Base-by-base conservation (phyloP, 1,140 invertebrate genomes). In the Andricus grossulariae region DNA sequence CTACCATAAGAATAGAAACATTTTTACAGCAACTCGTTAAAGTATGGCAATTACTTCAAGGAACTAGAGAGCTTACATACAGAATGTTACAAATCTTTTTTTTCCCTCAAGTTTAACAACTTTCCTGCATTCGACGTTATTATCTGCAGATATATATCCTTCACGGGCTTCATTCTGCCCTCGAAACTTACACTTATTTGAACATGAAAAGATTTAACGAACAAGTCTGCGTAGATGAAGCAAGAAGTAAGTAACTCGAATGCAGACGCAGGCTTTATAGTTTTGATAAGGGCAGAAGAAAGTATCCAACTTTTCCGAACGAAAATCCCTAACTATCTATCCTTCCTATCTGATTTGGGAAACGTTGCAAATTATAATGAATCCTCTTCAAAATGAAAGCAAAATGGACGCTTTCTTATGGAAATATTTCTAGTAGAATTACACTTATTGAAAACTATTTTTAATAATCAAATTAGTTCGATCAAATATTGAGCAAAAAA, bases 191-290 rank as follows among this genome's bases (percentile, higher is more conserved):
- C 13, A 55, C 8, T 55, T 13, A 21, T 21, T 55, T 19, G 8
- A 18, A 55, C 54, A 55, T 55, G 54, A 19, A 55, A 55, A 55
- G 54, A 55, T 55, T 55, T 19, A 55, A 55, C 54, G 54, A 12
- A 55, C 54, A 55, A 12, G 39, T 45, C 39, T 45, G 39, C 39
- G 54, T 55, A 19, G 21, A 55, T 55, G 10, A 55, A 19, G 18
- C 7, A 7, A 45, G 39, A 4, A 45, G 10, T 11, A 55, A 55
- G 18, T 19, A 55, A 55, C 54, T 55, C 11, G 13, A 55, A 55
- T 55, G 21, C 21, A 12, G 54, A 55, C 21, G 18, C 21, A 21
- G 54, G 18, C n/a, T 55, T 55, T 55, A 55, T 18, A 19, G 12
- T 18, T 55, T 19, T 12, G 21, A 55, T 55, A 55, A 4, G 18